Percentiles rank a stretch among this genome's conserved stretches.
These are phyloP conservation scores for Trinorchestia longiramus DNA, from an alignment of 1,140 invertebrate genomes.

Conservation along the genomic window DNA sequence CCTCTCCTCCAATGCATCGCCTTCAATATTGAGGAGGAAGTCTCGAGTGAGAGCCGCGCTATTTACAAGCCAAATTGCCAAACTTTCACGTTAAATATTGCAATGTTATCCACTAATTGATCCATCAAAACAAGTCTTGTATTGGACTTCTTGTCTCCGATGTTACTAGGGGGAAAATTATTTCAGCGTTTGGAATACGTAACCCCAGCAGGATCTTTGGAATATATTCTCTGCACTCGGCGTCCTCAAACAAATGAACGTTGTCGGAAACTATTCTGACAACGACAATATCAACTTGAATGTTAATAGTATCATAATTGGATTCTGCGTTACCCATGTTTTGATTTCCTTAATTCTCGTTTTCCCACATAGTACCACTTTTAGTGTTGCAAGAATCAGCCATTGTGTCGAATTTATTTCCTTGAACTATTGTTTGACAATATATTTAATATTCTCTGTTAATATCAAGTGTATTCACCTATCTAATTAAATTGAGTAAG, in stretches of 20 bases:
- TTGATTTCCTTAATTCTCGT: not conserved
- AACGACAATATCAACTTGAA: not conserved
- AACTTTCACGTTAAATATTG: conserved; percentile 12
- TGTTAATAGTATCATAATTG: not conserved
- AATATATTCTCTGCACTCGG: not conserved
- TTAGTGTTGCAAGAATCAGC: not conserved
- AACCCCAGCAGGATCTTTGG: not conserved
- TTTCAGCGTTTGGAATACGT: not conserved
- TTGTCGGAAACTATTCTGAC: not conserved
- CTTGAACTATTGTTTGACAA: not conserved
- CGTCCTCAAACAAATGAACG: not conserved
- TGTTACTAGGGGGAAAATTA: not conserved
- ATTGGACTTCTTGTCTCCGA: conserved; percentile 15
- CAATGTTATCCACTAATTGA: conserved; percentile 49
- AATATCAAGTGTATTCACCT: not conserved
- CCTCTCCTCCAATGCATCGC: not conserved
- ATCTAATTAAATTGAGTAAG: not conserved
- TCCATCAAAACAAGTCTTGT: conserved; percentile 32
- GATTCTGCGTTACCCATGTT: not conserved
- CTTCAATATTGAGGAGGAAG: conserved; percentile 50
- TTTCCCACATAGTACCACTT: not conserved
- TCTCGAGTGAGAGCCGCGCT: not conserved
- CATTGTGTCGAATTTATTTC: not conserved
- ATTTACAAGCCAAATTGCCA: conserved; percentile 20
- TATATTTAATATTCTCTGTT: not conserved